A percentile compares a stretch with the other conserved stretches of the same genome.
Conservation (phyloP, 2,888 invertebrate species). For the Catocala nupta region DNA sequence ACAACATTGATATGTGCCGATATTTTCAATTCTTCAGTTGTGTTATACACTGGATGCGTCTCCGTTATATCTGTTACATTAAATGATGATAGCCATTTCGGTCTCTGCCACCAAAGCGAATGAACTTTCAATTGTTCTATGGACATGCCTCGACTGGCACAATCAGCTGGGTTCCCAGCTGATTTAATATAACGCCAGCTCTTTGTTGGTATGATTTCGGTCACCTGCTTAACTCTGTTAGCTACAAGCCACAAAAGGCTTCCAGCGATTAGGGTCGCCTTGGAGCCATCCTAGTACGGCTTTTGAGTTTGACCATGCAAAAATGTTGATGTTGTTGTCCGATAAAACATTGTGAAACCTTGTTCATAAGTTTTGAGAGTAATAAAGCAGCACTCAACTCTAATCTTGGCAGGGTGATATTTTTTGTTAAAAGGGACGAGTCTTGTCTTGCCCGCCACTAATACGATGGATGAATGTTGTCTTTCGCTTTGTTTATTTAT, state of each 20-base stretch:
- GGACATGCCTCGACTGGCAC: slow-evolving; percentile 9
- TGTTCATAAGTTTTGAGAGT: too few relatives aligned
- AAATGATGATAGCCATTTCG: too few relatives aligned
- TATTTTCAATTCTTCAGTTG: too few relatives aligned
- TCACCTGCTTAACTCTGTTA: slow-evolving; percentile 16
- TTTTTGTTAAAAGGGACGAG: slow-evolving; percentile 3
- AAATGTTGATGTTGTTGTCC: background rate
- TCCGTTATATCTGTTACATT: too few relatives aligned
- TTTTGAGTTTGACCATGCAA: slow-evolving; percentile 9
- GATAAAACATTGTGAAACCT: too few relatives aligned
- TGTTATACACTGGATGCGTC: too few relatives aligned
- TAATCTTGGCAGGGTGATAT: too few relatives aligned
- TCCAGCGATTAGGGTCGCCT: slow-evolving; percentile 17
- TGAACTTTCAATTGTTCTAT: background rate
- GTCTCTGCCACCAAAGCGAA: slow-evolving; percentile 7
- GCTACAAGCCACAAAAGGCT: slow-evolving; percentile 20
- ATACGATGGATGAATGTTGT: background rate
- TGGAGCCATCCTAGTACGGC: slow-evolving; percentile 11
- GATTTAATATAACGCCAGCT: slow-evolving; percentile 3
- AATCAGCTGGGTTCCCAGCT: slow-evolving; percentile 8
- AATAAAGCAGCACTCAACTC: too few relatives aligned
- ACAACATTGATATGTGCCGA: too few relatives aligned
- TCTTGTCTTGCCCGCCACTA: slow-evolving; percentile 9
- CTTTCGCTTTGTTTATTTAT: background rate
- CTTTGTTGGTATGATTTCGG: background rate